phyloP scores from a whole-genome alignment of 2,113 vertebrate genomes.

The Pluvialis apricaria region DNA sequence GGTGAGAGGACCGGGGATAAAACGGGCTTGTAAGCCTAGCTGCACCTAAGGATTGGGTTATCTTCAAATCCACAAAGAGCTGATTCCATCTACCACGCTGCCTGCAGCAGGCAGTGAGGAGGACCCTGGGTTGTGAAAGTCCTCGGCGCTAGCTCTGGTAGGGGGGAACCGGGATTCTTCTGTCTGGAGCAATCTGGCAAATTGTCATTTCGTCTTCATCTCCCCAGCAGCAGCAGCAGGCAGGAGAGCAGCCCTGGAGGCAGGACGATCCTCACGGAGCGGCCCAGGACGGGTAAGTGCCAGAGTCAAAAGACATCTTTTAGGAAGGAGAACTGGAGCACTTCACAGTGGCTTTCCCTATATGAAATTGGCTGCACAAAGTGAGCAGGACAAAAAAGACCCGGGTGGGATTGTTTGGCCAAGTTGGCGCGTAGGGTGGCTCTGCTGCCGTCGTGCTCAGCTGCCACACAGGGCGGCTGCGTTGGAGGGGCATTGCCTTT shows the following conservation, averaged over 20 bases:
- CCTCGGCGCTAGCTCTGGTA: not conserved
- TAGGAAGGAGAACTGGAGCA: not conserved
- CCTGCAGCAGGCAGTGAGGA: not conserved
- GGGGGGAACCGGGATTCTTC: not conserved
- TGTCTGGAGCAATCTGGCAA: not conserved
- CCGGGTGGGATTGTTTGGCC: not conserved
- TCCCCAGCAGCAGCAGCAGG: not conserved
- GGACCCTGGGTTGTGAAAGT: no score
- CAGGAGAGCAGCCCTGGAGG: not conserved
- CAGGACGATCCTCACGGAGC: not conserved
- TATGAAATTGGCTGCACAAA: rapidly evolving
- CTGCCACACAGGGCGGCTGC: rapidly evolving
- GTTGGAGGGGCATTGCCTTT: not conserved
- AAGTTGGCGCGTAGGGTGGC: not conserved
- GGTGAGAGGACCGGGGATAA: not conserved
- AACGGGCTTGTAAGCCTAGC: not conserved
- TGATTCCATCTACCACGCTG: not conserved
- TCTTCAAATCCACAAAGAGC: not conserved
- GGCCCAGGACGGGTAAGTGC: not conserved
- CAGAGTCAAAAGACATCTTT: not conserved
- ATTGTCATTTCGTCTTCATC: not conserved
- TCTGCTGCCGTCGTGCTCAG: no score
- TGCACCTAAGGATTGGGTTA: not conserved
- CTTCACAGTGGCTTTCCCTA: not conserved
- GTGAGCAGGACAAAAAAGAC: not conserved